These are phyloP conservation scores for Willowsia nigromaculata DNA, from an alignment of 2,888 invertebrate genomes.

Conservation along the genomic window DNA sequence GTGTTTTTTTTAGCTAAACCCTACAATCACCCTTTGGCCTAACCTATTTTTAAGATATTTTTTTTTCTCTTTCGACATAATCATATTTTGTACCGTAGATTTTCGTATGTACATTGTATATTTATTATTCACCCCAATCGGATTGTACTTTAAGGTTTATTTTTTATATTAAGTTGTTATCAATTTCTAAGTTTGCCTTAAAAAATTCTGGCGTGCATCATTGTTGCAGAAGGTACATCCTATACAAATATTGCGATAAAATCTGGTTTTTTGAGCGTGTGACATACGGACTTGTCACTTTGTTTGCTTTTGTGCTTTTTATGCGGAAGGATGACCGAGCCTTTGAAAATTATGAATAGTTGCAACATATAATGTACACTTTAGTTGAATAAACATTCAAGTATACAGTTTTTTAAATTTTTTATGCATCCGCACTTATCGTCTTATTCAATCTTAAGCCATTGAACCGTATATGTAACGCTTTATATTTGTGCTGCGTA, in stretches of 20 bases:
- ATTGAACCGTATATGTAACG: background rate
- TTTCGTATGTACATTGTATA: background rate
- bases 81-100: background rate
- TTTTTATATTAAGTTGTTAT: background rate
- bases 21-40: background rate
- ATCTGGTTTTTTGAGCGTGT: conserved; percentile 23
- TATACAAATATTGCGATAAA: background rate
- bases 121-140: conserved; percentile 30
- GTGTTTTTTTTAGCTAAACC: background rate
- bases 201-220: background rate
- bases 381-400: too few relatives aligned
- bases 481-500: too few relatives aligned
- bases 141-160: background rate
- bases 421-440: too few relatives aligned
- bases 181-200: background rate
- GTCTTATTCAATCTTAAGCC: conserved; percentile 21
- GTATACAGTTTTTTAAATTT: background rate
- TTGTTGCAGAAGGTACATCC: background rate
- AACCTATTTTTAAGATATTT: background rate
- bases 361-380: too few relatives aligned
- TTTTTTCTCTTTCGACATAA: background rate
- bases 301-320: conserved; percentile 59
- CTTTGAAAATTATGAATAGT: background rate
- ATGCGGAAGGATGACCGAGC: background rate
- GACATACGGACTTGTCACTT: conserved; percentile 61